These are phyloP conservation scores for Caenorhabditis drosophilae DNA, from an alignment of 2,888 invertebrate genomes.

Conservation along the genomic window DNA sequence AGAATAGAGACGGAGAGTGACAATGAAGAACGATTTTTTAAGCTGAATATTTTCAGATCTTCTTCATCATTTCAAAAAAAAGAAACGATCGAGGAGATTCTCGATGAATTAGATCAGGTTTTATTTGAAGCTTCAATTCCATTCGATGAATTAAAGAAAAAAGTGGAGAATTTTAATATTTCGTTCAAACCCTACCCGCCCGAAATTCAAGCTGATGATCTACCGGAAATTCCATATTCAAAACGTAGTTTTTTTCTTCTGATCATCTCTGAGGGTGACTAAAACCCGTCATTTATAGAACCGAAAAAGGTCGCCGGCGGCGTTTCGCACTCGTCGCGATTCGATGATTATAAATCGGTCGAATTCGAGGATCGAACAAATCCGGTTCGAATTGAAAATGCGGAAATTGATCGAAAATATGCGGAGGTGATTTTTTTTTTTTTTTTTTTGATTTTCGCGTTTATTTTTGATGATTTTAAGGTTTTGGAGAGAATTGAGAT, in stretches of 20 bases:
- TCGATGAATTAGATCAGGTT: constrained; percentile 36
- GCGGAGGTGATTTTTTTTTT: neutral
- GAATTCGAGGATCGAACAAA: neutral
- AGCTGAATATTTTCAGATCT: neutral
- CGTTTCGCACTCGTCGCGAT: constrained; percentile 4
- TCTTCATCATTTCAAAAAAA: neutral
- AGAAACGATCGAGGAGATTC: constrained; percentile 30
- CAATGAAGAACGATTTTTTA: too few relatives aligned
- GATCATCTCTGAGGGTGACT: too few relatives aligned
- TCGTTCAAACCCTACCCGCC: constrained; percentile 37
- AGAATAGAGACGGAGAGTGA: too few relatives aligned
- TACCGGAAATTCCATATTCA: constrained; percentile 15
- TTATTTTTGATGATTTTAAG: constrained; percentile 3
- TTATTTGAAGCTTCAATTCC: constrained; percentile 35
- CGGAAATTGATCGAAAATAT: neutral
- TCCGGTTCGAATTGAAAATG: neutral
- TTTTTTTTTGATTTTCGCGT: neutral
- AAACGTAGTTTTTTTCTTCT: too few relatives aligned
- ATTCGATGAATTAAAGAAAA: constrained; percentile 32
- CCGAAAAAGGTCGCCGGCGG: constrained; percentile 14
- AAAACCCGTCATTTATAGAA: constrained; percentile 3
- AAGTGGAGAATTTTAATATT: constrained; percentile 34
- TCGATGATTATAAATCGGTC: constrained; percentile 5
- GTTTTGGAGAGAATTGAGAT: constrained; percentile 16
- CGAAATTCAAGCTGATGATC: constrained; percentile 15